A percentile compares a stretch with the other conserved stretches of the same genome.
These are phyloP conservation scores for Tragulus kanchil DNA, from an alignment of 2,113 vertebrate genomes.

Conservation along the genomic window DNA sequence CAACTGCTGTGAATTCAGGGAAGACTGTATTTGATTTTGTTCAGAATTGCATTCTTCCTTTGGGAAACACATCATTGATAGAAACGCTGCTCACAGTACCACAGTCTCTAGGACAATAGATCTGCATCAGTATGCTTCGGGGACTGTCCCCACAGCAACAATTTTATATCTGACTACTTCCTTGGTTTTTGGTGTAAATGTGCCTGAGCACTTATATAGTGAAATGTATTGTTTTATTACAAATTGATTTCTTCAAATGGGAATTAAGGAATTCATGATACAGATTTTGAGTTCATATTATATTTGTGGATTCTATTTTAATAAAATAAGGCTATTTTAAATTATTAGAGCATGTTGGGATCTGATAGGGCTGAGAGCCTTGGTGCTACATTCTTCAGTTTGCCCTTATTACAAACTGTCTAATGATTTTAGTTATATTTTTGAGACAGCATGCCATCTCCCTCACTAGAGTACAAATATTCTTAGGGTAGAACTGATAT, in stretches of 20 bases:
- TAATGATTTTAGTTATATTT: not conserved
- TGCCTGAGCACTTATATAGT: not conserved
- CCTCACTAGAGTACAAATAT: not conserved
- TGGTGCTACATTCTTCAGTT: not conserved
- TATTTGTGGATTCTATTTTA: conserved; percentile 28
- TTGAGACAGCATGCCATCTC: not conserved
- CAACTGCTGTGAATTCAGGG: not conserved
- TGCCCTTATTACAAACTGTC: not conserved
- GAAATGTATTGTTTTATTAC: conserved; percentile 20
- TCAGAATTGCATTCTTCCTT: conserved; percentile 12
- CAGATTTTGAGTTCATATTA: not conserved
- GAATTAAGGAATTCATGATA: conserved; percentile 43
- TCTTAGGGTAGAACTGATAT: not conserved
- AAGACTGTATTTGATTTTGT: not conserved
- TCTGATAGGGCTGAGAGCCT: not conserved
- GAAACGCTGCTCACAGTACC: not conserved
- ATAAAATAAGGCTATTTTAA: conserved; percentile 34
- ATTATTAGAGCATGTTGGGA: not conserved
- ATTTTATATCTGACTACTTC: not conserved
- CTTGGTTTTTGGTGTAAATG: not conserved
- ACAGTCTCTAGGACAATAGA: not conserved
- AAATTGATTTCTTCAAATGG: not conserved
- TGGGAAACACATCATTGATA: not conserved
- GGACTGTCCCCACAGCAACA: not conserved
- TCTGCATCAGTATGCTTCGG: not conserved